phyloP scores from a whole-genome alignment of 1,140 invertebrate species.

The Bactericera cockerelli region DNA sequence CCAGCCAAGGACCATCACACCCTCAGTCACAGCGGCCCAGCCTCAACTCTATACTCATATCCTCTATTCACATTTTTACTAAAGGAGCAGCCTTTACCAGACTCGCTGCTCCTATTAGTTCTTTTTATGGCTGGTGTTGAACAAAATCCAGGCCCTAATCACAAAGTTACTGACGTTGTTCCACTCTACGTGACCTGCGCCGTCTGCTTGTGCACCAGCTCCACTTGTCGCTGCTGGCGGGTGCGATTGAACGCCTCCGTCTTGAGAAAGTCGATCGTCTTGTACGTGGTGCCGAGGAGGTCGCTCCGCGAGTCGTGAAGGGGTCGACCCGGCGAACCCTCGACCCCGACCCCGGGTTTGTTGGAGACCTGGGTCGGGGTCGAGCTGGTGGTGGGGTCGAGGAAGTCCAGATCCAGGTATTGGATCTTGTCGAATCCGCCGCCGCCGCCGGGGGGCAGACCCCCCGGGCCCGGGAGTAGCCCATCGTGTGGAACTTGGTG shows the following conservation, averaged over 20 bases:
- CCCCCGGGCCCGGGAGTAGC: neutral
- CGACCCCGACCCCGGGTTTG: neutral
- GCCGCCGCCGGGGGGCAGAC: too few relatives aligned
- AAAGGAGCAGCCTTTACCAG: too few relatives aligned
- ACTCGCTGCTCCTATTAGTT: too few relatives aligned
- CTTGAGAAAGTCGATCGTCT: constrained; percentile 80
- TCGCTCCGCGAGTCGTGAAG: constrained; percentile 8
- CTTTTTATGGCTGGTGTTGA: too few relatives aligned
- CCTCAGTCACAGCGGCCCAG: too few relatives aligned
- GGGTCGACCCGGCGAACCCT: neutral
- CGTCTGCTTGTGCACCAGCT: constrained; percentile 16
- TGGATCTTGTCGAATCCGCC: constrained; percentile 35
- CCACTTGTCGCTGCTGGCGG: constrained; percentile 57
- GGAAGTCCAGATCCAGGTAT: constrained; percentile 58
- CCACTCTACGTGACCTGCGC: too few relatives aligned
- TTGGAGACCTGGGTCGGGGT: neutral
- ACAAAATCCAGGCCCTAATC: too few relatives aligned
- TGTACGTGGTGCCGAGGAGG: constrained; percentile 49
- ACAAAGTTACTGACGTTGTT: too few relatives aligned
- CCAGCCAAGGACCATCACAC: too few relatives aligned
- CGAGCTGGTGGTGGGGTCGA: constrained; percentile 28
- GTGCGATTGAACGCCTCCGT: constrained; percentile 79
- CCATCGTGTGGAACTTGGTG: constrained; percentile 3
- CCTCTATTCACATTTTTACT: too few relatives aligned
- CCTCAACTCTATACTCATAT: too few relatives aligned